Evolutionary conservation across 2,888 invertebrate species (phyloP), one percentile per base, ranked within the genome.

Genomic region (Macropis europaea): DNA sequence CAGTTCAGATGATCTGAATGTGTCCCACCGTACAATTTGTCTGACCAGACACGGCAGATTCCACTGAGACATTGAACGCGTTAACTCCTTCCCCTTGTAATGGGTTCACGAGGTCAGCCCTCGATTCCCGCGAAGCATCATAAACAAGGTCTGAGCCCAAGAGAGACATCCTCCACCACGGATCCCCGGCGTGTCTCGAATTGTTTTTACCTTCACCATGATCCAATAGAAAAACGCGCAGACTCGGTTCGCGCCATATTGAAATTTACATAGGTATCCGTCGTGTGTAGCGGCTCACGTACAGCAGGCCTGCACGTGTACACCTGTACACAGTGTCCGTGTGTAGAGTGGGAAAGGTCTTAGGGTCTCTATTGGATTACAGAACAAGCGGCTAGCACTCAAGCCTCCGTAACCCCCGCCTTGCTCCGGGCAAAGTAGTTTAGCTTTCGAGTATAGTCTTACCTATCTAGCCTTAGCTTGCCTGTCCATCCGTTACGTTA

Each of bases 311-410:
- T 52, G 70, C 61, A 52, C 63, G 70, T 75, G 69, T 76, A 79
- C n/a, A n/a, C 72, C 76, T 82, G 73, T 66, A 77, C 81, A 36
- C n/a, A 24, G 59, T 47, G 19, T 28, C 9, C 60, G 76, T 47
- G 6, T 42, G 28, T 59, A 73, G 74, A 64, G 48, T 67, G 75
- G 71, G 75, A 74, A 84, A 80, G 84, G 84, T 84, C 85, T 85
- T 82, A 79, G 80, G 84, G 79, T 82, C 83, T 83, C 85, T 83
- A 85, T 85, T 85, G 85, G 84, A 85, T 85, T 85, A 85, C 77
- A 82, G 84, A 85, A 85, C 84, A 85, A 85, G 82, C 85, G 82
- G 80, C 78, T 79, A 83, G 84, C 85, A 85, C 84, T 85, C 84
- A 84, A 84, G 79, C 79, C 77, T 79, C 76, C 76, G 69, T 78